These are phyloP conservation scores for Coenonympha glycerion DNA, from an alignment of 2,888 invertebrate genomes.

Conservation along the genomic window DNA sequence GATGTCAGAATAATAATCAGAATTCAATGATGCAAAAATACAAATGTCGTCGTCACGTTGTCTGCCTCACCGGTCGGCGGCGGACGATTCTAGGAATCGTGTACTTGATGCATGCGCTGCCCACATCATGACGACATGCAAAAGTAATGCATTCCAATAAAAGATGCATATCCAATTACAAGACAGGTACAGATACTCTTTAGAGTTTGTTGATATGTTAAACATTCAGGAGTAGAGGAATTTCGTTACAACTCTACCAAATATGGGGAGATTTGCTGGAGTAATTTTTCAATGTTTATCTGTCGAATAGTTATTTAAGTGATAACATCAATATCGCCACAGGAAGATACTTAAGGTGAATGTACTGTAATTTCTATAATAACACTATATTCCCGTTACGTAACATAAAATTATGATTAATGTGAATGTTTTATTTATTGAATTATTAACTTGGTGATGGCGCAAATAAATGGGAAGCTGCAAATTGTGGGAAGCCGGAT, in stretches of 20 bases:
- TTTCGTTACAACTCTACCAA: too few species aligned
- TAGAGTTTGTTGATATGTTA: neutral
- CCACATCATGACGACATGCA: slow-evolving; percentile 54
- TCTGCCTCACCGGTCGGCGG: slow-evolving; percentile 25
- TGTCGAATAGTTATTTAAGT: too few species aligned
- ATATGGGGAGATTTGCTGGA: too few species aligned
- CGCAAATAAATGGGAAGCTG: neutral
- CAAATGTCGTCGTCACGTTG: slow-evolving; percentile 30
- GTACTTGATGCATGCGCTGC: slow-evolving; percentile 39
- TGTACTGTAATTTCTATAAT: neutral
- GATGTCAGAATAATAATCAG: too few species aligned
- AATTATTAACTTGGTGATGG: neutral
- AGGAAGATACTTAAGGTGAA: neutral
- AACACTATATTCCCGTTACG: slow-evolving; percentile 1
- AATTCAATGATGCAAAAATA: slow-evolving; percentile 19
- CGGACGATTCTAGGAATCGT: slow-evolving; percentile 47
- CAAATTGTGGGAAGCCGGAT: neutral
- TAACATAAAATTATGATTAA: slow-evolving; percentile 15
- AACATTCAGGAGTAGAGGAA: too few species aligned
- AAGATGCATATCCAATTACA: slow-evolving; percentile 53
- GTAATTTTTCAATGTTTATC: too few species aligned
- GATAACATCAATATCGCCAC: neutral
- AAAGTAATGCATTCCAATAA: slow-evolving; percentile 56
- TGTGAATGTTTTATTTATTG: slow-evolving; percentile 6
- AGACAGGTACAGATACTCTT: slow-evolving; percentile 20